These are phyloP conservation scores for Tragelaphus eurycerus DNA, from an alignment of 2,797 vertebrate genomes.

Conservation along the genomic window DNA sequence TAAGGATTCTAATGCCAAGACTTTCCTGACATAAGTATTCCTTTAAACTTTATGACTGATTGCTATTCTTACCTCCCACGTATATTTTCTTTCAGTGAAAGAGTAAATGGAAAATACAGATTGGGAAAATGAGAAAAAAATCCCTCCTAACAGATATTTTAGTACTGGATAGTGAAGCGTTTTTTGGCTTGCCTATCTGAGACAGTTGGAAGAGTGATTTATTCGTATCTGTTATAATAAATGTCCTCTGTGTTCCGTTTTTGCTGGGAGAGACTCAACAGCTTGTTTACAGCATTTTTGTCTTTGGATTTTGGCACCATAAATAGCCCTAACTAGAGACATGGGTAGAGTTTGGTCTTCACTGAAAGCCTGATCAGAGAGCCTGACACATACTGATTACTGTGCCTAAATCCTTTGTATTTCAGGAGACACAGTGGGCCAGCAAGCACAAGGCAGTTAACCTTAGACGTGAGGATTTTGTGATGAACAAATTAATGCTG, in stretches of 20 bases:
- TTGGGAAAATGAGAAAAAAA: neutral
- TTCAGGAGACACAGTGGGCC: neutral
- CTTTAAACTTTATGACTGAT: neutral
- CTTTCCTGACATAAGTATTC: neutral
- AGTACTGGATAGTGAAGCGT: neutral
- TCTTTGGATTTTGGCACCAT: conserved; percentile 38
- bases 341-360: neutral
- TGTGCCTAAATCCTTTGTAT: neutral
- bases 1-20: neutral
- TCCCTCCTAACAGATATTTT: conserved; percentile 3
- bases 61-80: neutral
- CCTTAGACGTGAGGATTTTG: neutral
- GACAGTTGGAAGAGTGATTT: conserved; percentile 31
- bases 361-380: neutral
- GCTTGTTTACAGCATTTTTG: conserved; percentile 47
- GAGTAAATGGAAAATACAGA: conserved; percentile 23
- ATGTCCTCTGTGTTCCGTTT: conserved; percentile 51
- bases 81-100: neutral
- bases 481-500: neutral
- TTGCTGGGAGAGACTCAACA: neutral
- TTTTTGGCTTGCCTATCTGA: conserved; percentile 32
- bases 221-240: neutral
- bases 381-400: neutral
- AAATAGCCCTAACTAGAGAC: conserved; percentile 12
- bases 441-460: neutral